phyloP scores from a whole-genome alignment of 2,888 invertebrate species.

The Apodemia duryi region DNA sequence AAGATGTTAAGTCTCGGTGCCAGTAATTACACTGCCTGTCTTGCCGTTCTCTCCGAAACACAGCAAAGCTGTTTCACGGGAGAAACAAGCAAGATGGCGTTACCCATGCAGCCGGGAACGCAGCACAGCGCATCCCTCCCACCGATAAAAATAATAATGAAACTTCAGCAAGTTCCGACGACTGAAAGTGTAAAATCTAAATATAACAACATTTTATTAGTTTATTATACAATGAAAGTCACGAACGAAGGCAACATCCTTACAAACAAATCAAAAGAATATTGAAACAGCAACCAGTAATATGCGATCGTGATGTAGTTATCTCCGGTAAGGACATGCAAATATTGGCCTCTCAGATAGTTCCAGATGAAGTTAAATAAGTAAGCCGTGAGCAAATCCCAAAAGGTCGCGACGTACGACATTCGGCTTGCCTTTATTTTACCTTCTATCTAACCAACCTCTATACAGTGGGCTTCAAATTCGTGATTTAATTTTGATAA shows the following conservation, averaged over 20 bases:
- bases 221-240: too few species aligned
- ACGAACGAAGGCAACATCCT: background rate
- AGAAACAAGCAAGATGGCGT: too few species aligned
- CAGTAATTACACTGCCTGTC: too few species aligned
- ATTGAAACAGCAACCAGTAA: conserved; percentile 16
- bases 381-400: conserved; percentile 60
- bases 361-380: conserved; percentile 65
- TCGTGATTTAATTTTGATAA: conserved; percentile 14
- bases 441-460: conserved; percentile 49
- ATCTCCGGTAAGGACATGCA: conserved; percentile 46
- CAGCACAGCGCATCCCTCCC: too few species aligned
- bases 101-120: too few species aligned
- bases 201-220: too few species aligned
- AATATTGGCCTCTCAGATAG: conserved; percentile 68
- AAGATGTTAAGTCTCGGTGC: too few species aligned
- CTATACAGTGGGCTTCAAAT: conserved; percentile 42
- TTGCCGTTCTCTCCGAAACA: too few species aligned
- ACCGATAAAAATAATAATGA: too few species aligned
- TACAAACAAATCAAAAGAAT: conserved; percentile 15
- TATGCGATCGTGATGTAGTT: conserved; percentile 31
- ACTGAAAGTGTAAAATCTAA: too few species aligned
- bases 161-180: too few species aligned
- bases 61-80: too few species aligned
- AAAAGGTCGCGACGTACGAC: conserved; percentile 70
- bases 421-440: conserved; percentile 71